A percentile compares a stretch with the other conserved stretches of the same genome.
phyloP scores from a whole-genome alignment of 2,797 vertebrate species.

The Gila robusta region DNA sequence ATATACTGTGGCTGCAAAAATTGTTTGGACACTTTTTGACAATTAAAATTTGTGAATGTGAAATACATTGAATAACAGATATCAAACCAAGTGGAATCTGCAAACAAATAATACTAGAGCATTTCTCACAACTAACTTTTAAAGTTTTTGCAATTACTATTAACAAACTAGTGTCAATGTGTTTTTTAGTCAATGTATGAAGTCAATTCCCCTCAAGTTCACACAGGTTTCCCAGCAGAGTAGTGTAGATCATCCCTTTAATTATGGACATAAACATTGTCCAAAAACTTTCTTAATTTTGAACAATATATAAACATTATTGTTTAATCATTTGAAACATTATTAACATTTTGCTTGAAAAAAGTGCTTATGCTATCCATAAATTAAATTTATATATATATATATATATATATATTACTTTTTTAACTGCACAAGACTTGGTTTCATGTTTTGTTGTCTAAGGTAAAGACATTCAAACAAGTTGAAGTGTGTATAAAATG shows the following conservation, averaged over 20 bases:
- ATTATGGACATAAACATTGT: neutral
- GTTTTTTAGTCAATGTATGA: neutral
- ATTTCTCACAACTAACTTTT: neutral
- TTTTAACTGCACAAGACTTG: neutral
- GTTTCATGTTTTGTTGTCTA: neutral
- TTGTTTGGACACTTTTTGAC: neutral
- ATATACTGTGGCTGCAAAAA: slow-evolving; percentile 39
- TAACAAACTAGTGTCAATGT: neutral
- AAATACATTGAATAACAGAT: neutral
- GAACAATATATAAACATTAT: neutral
- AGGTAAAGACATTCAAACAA: neutral
- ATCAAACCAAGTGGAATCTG: neutral
- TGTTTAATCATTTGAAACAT: neutral
- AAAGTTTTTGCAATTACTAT: neutral
- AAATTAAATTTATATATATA: no score
- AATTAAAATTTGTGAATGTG: neutral
- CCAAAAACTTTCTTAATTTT: neutral
- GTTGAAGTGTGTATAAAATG: neutral
- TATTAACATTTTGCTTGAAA: neutral
- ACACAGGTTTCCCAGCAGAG: neutral
- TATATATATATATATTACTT: no score
- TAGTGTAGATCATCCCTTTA: neutral
- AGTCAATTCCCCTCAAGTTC: slow-evolving; percentile 6
- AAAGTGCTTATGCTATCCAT: neutral
- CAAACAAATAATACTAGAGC: neutral